phyloP scores from a whole-genome alignment of 1,140 invertebrate genomes.

The Melitaea cinxia region DNA sequence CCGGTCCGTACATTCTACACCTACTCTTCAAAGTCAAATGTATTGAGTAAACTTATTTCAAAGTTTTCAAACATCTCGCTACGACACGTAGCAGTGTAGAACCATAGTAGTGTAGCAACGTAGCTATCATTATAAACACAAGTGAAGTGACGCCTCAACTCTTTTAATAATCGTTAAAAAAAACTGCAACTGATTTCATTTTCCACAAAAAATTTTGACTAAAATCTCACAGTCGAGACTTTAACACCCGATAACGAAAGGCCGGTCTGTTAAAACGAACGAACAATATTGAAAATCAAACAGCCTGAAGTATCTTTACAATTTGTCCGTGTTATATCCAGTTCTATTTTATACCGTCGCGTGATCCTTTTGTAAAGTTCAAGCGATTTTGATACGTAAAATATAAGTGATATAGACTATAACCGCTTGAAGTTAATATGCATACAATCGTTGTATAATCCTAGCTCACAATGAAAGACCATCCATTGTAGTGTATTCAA shows the following conservation, averaged over 20 bases:
- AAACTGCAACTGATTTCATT: not conserved
- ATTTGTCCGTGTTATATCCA: not conserved
- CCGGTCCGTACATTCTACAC: too few species aligned
- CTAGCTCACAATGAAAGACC: slow-evolving; percentile 7
- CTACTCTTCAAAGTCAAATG: too few species aligned
- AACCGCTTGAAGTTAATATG: not conserved
- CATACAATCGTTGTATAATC: slow-evolving; percentile 20
- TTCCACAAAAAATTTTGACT: not conserved
- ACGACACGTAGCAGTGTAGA: too few species aligned
- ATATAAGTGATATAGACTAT: not conserved
- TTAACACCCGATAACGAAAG: not conserved
- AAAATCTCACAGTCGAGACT: not conserved
- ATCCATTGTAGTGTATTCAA: slow-evolving; percentile 24
- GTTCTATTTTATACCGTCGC: not conserved
- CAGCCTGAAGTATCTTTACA: slow-evolving; percentile 4
- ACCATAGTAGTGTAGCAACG: too few species aligned
- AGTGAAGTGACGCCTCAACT: too few species aligned
- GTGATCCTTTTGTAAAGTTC: not conserved
- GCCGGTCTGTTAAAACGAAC: not conserved
- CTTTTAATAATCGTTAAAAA: too few species aligned
- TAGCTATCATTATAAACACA: too few species aligned
- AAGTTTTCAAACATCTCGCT: too few species aligned
- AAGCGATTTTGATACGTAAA: not conserved
- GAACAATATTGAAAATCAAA: slow-evolving; percentile 12
- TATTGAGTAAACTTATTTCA: too few species aligned